phyloP scores from a whole-genome alignment of 2,113 vertebrate genomes.

The Nycticebus coucang region DNA sequence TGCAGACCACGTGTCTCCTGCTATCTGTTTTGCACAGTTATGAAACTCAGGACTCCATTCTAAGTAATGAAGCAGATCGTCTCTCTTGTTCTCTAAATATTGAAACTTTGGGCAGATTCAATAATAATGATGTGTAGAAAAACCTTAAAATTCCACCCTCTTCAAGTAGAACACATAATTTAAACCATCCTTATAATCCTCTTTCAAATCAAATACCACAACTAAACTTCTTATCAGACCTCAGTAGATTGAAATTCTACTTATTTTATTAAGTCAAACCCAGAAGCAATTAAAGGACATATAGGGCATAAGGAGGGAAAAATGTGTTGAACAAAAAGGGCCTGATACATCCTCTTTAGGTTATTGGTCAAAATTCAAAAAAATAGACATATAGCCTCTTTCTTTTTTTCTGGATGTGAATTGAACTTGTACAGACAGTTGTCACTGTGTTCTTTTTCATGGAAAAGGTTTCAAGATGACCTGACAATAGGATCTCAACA shows the following conservation, averaged over 20 bases:
- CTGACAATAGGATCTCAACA: neutral
- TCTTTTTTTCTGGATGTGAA: neutral
- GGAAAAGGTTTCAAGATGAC: conserved; percentile 12
- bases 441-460: conserved; percentile 5
- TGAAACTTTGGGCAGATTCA: neutral
- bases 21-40: neutral
- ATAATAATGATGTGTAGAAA: neutral
- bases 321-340: neutral
- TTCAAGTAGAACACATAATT: neutral
- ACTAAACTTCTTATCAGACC: conserved; percentile 30
- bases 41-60: conserved; percentile 8
- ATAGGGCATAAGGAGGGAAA: neutral
- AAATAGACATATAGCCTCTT: neutral
- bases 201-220: neutral
- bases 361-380: neutral
- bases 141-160: neutral
- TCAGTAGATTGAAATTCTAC: neutral
- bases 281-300: neutral
- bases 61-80: neutral
- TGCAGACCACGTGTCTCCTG: neutral
- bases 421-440: neutral
- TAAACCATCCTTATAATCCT: neutral
- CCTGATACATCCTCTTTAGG: neutral
- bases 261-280: conserved; percentile 39
- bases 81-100: neutral